Conservation (phyloP, 2,113 vertebrate species). For the Salminus brasiliensis region DNA sequence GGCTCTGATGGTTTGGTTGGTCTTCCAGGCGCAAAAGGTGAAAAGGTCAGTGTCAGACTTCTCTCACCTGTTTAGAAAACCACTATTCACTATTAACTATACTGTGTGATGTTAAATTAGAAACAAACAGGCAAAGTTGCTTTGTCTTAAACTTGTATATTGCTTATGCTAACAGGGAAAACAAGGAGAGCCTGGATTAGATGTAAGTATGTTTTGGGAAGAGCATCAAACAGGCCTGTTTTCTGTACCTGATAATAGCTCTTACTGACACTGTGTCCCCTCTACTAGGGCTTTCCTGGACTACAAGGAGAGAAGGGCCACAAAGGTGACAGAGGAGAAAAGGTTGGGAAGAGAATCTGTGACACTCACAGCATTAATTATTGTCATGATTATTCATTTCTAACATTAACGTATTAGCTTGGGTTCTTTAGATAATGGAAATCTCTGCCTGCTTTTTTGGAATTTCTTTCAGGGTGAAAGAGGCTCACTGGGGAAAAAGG, state of each 20-base stretch:
- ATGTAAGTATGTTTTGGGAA: slow-evolving; percentile 81
- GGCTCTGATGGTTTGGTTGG: slow-evolving; percentile 85
- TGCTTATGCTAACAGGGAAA: slow-evolving; percentile 79
- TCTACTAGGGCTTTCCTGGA: slow-evolving; percentile 88
- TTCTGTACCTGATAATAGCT: too few relatives aligned
- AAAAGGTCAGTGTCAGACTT: slow-evolving; percentile 91
- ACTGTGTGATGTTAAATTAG: too few relatives aligned
- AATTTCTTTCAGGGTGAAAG: slow-evolving; percentile 82
- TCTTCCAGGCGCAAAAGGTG: slow-evolving; percentile 92
- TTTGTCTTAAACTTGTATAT: neutral
- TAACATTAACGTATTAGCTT: neutral
- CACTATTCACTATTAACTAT: too few relatives aligned
- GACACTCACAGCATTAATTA: neutral
- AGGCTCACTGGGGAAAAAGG: slow-evolving; percentile 87
- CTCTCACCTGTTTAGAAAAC: too few relatives aligned
- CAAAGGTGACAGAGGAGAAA: slow-evolving; percentile 88
- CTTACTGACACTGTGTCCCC: slow-evolving; percentile 31
- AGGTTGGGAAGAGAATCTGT: slow-evolving; percentile 71
- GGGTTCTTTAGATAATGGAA: too few relatives aligned
- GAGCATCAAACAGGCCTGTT: too few relatives aligned
- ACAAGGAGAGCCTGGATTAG: slow-evolving; percentile 90
- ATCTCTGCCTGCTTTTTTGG: neutral
- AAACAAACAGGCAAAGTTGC: too few relatives aligned
- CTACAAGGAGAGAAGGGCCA: slow-evolving; percentile 90
- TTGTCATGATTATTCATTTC: neutral